Percentiles rank a stretch among this genome's conserved stretches.
phyloP scores from a whole-genome alignment of 2,797 vertebrate species.

The Gobionotothen gibberifrons region DNA sequence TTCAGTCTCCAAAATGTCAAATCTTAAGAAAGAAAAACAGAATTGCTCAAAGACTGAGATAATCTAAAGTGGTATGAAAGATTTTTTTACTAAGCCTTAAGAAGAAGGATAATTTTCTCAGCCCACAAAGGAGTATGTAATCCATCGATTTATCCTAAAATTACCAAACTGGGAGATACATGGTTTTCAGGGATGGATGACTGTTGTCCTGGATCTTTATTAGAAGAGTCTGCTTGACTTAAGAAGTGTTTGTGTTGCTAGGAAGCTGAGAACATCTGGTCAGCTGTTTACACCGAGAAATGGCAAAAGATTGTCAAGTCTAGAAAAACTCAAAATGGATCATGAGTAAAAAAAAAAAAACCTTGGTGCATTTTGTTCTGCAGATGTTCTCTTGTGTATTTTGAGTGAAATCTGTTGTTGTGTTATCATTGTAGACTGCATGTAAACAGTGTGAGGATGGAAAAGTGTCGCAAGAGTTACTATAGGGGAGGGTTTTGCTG shows the following conservation, averaged over 20 bases:
- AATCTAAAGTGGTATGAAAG: slow-evolving; percentile 38
- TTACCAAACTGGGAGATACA: slow-evolving; percentile 12
- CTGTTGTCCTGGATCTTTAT: slow-evolving; percentile 24
- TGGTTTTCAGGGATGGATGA: slow-evolving; percentile 18
- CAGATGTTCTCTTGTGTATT: not conserved
- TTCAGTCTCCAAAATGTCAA: slow-evolving; percentile 3
- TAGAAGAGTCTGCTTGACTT: slow-evolving; percentile 32
- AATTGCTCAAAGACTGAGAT: slow-evolving; percentile 23
- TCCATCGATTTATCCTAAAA: slow-evolving; percentile 40
- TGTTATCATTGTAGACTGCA: not conserved
- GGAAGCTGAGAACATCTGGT: slow-evolving; percentile 55
- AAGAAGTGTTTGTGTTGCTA: slow-evolving; percentile 50
- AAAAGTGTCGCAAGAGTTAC: not conserved
- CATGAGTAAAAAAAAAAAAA: slow-evolving; percentile 21
- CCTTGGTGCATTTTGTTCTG: not conserved
- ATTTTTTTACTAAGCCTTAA: slow-evolving; percentile 32
- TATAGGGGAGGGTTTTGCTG: too few relatives aligned
- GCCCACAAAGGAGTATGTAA: slow-evolving; percentile 42
- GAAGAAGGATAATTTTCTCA: slow-evolving; percentile 39
- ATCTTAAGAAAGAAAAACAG: slow-evolving; percentile 20
- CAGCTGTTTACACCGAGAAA: slow-evolving; percentile 55
- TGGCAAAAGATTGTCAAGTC: slow-evolving; percentile 28
- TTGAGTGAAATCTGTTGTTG: not conserved
- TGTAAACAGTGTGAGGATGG: not conserved
- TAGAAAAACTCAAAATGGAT: slow-evolving; percentile 37